Evolutionary conservation across 1,140 invertebrate species (phyloP).

Genomic region (Cylas formicarius): DNA sequence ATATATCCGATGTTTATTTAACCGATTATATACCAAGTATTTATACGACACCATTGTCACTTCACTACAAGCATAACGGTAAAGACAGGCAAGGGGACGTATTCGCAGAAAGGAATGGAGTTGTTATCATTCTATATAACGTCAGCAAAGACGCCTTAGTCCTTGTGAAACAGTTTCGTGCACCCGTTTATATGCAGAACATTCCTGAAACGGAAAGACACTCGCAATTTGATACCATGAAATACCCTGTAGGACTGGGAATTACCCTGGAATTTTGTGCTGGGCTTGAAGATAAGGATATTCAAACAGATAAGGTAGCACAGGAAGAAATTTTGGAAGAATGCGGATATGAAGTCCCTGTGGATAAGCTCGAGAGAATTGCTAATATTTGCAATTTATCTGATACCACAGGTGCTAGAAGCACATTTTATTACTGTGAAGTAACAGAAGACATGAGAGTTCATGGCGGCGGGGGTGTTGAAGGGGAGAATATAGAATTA

Average conservation of each 20-base stretch:
- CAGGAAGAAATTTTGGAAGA: slow-evolving; percentile 86
- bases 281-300: slow-evolving; percentile 86
- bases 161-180: slow-evolving; percentile 87
- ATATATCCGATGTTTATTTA: slow-evolving; percentile 24
- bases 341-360: slow-evolving; percentile 83
- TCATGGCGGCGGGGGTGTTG: slow-evolving; percentile 36
- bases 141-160: slow-evolving; percentile 65
- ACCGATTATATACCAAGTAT: slow-evolving; percentile 30
- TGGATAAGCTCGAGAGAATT: slow-evolving; percentile 55
- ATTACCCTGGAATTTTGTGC: slow-evolving; percentile 89
- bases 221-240: slow-evolving; percentile 58
- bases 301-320: slow-evolving; percentile 69
- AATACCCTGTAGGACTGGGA: slow-evolving; percentile 66
- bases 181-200: slow-evolving; percentile 62
- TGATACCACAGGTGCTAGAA: slow-evolving; percentile 60
- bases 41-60: slow-evolving; percentile 27
- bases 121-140: slow-evolving; percentile 80
- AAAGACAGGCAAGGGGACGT: slow-evolving; percentile 58
- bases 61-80: slow-evolving; percentile 44
- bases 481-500: slow-evolving; percentile 59
- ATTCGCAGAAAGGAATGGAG: slow-evolving; percentile 62
- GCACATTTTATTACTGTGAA: slow-evolving; percentile 84
- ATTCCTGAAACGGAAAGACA: slow-evolving; percentile 48
- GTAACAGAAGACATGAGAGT: slow-evolving; percentile 84
- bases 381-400: slow-evolving; percentile 67